A percentile compares a stretch with the other conserved stretches of the same genome.
phyloP scores from a whole-genome alignment of 2,797 vertebrate genomes.

The Tachyglossus aculeatus region DNA sequence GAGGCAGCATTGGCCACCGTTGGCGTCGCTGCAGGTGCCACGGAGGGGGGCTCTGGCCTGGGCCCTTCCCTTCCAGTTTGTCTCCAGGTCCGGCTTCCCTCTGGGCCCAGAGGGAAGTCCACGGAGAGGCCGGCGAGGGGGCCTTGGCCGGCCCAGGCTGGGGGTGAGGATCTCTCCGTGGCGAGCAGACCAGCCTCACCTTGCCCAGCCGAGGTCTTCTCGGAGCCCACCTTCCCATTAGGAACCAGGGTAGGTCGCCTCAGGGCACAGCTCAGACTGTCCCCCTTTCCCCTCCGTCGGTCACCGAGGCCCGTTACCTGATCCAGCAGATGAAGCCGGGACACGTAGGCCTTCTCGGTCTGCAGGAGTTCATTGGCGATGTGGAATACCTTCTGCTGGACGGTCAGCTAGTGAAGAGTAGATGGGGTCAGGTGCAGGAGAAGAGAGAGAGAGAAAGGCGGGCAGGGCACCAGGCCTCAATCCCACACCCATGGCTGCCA shows the following conservation, averaged over 20 bases:
- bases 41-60: no score
- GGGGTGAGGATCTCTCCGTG: no score
- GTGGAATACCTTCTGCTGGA: constrained; percentile 89
- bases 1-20: no score
- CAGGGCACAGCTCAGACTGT: not conserved
- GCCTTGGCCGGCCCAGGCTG: no score
- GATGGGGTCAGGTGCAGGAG: not conserved
- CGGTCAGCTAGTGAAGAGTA: constrained; percentile 79
- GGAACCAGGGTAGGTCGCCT: constrained; percentile 3
- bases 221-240: constrained; percentile 5
- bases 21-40: no score
- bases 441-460: not conserved
- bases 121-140: no score
- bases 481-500: not conserved
- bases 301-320: constrained; percentile 69
- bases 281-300: not conserved
- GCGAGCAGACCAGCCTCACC: no score
- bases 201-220: not conserved
- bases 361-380: constrained; percentile 91
- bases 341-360: constrained; percentile 89
- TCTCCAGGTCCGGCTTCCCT: no score
- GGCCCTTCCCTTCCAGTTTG: no score
- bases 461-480: no score
- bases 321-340: constrained; percentile 89
- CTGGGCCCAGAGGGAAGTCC: no score